These are phyloP conservation scores for Polymixis lichenea DNA, from an alignment of 2,888 invertebrate species.

Conservation along the genomic window DNA sequence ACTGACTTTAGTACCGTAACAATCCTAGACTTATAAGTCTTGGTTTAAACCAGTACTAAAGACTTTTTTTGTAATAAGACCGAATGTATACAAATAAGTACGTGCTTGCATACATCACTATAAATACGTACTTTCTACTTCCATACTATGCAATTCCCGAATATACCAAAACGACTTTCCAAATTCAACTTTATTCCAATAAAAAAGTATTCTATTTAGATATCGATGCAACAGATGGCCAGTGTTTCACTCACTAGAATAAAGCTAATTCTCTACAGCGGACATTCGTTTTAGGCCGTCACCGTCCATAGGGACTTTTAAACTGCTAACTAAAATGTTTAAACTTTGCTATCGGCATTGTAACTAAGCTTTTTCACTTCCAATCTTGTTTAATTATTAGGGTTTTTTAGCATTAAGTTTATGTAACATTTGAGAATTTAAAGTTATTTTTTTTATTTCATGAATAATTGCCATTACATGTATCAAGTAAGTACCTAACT, in stretches of 20 bases:
- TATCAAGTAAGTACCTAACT: neutral
- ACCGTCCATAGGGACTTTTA: slow-evolving; percentile 35
- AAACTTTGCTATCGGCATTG: slow-evolving; percentile 7
- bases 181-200: neutral
- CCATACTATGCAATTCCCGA: neutral
- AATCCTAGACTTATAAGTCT: no score
- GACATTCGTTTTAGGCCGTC: slow-evolving; percentile 42
- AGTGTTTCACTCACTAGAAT: slow-evolving; percentile 36
- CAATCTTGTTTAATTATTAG: neutral
- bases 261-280: slow-evolving; percentile 39
- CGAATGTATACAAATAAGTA: no score
- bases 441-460: neutral
- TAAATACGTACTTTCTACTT: no score
- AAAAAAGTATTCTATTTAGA: slow-evolving; percentile 16
- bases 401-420: neutral
- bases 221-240: slow-evolving; percentile 51
- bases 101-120: no score
- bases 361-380: slow-evolving; percentile 15
- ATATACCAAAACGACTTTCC: neutral
- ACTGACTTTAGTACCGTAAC: no score
- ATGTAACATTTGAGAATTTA: neutral
- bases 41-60: no score
- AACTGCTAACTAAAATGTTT: slow-evolving; percentile 37
- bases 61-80: no score
- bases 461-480: neutral